Evolutionary conservation across 2,797 vertebrate genomes (phyloP), one percentile per base, ranked within the genome.

Genomic region (Syncerus caffer): DNA sequence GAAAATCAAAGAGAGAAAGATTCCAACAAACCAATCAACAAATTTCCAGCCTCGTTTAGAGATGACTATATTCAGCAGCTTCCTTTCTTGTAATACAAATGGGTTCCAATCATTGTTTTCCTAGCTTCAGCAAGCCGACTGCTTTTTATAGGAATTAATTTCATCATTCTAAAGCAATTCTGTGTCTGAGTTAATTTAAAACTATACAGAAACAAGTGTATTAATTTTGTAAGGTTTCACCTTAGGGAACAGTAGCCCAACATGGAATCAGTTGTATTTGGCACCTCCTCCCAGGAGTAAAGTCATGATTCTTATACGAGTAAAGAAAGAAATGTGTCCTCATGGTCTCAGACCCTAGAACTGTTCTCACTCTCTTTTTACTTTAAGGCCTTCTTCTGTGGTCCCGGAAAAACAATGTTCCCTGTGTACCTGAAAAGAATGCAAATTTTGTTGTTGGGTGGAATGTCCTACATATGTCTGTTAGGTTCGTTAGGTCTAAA

Each of bases 1-100:
- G 64, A 96, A 97, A 98, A 95, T 85, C 19, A 93, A 78, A 38
- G 21, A 82, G 58, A 29, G 17, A 74, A 55, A 55, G 27, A 55
- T 14, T 34, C 51, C 78, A 84, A 82, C 23, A 94, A 79, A 42
- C 42, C 53, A 90, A 87, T 96, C 94, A 95, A 74, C 84, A 85
- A 76, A 93, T 94, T 80, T 80, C 47, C 79, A 15, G 51, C n/a
- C 67, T 94, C 79, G 23, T 84, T 96, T 91, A 91, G 27, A 94
- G 10, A 13, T 10, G 7, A 47, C 85, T 93, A 51, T 92, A 95
- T 96, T 94, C 82, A 93, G 64, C 47, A 55, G 7, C 31, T 95
- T 29, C 29, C 25, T 64, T 90, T 92, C 76, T 38, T n/a, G n/a
- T 1, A 83, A 31, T 76, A 58, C 85, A 85, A 42, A 47, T 85